A percentile compares a stretch with the other conserved stretches of the same genome.
Evolutionary conservation across 2,113 vertebrate genomes (phyloP).

Genomic region (Eolophus roseicapilla): DNA sequence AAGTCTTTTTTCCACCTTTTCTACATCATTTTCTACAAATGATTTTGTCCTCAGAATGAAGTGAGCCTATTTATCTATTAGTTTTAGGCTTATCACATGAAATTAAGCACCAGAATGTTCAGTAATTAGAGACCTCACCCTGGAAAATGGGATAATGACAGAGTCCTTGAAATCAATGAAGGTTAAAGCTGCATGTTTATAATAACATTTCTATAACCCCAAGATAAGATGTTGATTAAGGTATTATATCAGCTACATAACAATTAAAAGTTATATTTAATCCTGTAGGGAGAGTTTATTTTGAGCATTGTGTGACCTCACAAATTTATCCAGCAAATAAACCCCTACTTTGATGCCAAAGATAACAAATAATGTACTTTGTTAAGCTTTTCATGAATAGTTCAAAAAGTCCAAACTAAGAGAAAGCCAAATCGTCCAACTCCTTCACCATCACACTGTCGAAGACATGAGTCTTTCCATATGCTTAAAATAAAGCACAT

Average conservation of each 20-base stretch:
- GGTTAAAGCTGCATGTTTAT: slow-evolving; percentile 73
- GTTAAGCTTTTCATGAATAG: neutral
- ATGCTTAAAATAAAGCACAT: neutral
- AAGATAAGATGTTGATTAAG: slow-evolving; percentile 68
- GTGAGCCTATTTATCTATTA: slow-evolving; percentile 17
- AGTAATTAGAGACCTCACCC: slow-evolving; percentile 74
- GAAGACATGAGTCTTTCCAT: neutral
- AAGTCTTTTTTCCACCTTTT: neutral
- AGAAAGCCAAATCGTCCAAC: neutral
- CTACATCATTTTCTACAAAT: neutral
- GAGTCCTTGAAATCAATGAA: slow-evolving; percentile 81
- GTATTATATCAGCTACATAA: slow-evolving; percentile 58
- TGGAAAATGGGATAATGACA: slow-evolving; percentile 76
- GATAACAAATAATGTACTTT: neutral
- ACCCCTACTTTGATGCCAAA: neutral
- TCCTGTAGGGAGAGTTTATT: slow-evolving; percentile 52
- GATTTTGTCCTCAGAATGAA: slow-evolving; percentile 21
- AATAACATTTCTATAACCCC: slow-evolving; percentile 56
- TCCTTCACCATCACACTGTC: neutral
- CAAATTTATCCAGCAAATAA: neutral
- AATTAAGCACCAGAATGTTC: slow-evolving; percentile 68
- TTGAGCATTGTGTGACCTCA: slow-evolving; percentile 44
- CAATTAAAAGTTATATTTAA: slow-evolving; percentile 68
- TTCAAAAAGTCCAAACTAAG: neutral
- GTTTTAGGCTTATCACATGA: slow-evolving; percentile 59